Evolutionary conservation across 2,113 vertebrate genomes (phyloP).

Genomic region (Pseudolaguvia tuberculata): DNA sequence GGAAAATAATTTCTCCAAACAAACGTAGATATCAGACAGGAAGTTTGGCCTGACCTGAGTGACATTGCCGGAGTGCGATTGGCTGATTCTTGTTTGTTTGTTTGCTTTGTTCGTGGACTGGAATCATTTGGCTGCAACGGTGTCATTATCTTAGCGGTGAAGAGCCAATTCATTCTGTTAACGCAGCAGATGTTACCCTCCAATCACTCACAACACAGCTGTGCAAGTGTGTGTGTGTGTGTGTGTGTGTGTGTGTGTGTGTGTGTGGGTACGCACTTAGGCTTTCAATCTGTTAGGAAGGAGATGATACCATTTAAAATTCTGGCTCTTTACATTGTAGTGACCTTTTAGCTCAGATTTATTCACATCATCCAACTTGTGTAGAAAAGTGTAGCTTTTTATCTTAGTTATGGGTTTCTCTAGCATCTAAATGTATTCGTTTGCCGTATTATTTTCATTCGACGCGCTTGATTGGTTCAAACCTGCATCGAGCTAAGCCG

Average conservation of each 20-base stretch:
- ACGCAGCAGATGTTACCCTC: constrained; percentile 67
- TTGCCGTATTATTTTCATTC: neutral
- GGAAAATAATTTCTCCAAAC: constrained; percentile 23
- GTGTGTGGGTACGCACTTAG: constrained; percentile 27
- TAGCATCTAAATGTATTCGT: neutral
- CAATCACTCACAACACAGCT: constrained; percentile 60
- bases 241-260: constrained; percentile 35
- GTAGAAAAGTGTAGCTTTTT: neutral
- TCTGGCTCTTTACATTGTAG: constrained; percentile 35
- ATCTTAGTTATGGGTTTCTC: neutral
- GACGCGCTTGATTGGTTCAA: neutral
- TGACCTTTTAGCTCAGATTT: constrained; percentile 29
- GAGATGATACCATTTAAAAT: constrained; percentile 40
- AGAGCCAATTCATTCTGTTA: constrained; percentile 64
- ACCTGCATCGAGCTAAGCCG: neutral
- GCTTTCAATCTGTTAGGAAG: constrained; percentile 41
- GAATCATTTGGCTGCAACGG: constrained; percentile 60
- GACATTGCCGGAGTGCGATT: constrained; percentile 56
- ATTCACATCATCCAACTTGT: constrained; percentile 1
- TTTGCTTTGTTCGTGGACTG: constrained; percentile 61
- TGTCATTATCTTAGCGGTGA: constrained; percentile 60
- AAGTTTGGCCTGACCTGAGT: constrained; percentile 56
- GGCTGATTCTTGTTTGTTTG: constrained; percentile 42
- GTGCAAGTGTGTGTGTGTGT: constrained; percentile 40
- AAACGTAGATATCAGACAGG: constrained; percentile 7